Conservation (phyloP, 2,797 vertebrate genomes). For the Cirrhinus mrigala region DNA sequence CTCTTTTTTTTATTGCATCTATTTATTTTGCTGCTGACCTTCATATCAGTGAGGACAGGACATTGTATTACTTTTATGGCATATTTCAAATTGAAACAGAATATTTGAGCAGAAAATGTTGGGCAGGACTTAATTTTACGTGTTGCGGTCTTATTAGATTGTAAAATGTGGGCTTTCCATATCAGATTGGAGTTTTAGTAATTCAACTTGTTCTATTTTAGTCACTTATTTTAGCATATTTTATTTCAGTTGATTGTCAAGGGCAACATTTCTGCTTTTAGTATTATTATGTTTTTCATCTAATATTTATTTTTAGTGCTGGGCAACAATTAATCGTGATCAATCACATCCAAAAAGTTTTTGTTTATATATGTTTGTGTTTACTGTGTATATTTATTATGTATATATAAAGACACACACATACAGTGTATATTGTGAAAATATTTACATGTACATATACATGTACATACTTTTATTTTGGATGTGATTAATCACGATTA, state of each 20-base stretch:
- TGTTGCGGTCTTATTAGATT: not conserved
- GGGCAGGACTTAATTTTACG: not conserved
- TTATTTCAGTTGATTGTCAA: not conserved
- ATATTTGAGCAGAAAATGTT: not conserved
- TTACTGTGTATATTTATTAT: no score
- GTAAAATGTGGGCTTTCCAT: not conserved
- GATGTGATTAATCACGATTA: no score
- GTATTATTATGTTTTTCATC: not conserved
- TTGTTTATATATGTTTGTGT: no score
- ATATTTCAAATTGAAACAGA: not conserved
- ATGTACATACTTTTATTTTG: no score
- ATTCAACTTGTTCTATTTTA: not conserved
- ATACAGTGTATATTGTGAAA: no score
- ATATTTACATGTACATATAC: no score
- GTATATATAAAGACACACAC: no score
- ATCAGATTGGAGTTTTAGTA: not conserved
- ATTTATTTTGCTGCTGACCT: slow-evolving; percentile 27
- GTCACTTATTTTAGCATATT: not conserved
- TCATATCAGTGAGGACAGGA: not conserved
- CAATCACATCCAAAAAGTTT: no score
- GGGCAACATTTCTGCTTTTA: not conserved
- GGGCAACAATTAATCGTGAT: no score
- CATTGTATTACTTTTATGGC: not conserved
- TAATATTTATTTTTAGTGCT: not conserved
- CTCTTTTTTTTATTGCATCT: slow-evolving; percentile 24